These are phyloP conservation scores for Phorcus lineatus DNA, from an alignment of 2,888 invertebrate species.

Conservation along the genomic window DNA sequence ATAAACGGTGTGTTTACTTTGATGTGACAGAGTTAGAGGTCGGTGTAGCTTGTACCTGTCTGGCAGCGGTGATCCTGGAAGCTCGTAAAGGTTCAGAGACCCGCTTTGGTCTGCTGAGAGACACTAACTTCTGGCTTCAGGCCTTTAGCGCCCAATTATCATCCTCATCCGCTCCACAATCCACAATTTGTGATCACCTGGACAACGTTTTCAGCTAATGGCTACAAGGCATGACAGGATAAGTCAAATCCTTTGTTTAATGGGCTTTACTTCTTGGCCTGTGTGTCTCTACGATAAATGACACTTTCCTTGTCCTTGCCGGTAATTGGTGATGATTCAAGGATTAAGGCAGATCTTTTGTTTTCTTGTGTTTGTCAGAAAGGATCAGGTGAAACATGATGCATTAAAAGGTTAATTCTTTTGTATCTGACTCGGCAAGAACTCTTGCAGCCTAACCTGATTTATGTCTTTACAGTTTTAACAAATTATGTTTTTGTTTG, in stretches of 20 bases:
- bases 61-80: neutral
- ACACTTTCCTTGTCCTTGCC: constrained; percentile 5
- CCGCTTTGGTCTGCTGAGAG: neutral
- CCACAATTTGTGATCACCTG: constrained; percentile 24
- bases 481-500: no score
- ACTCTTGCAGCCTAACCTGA: no score
- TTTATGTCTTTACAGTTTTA: no score
- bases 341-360: constrained; percentile 10
- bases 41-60: neutral
- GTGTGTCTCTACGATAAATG: constrained; percentile 11
- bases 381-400: neutral
- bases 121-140: constrained; percentile 1
- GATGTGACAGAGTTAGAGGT: neutral
- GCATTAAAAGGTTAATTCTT: constrained; percentile 10
- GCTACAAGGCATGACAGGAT: constrained; percentile 16
- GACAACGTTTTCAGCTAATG: constrained; percentile 22
- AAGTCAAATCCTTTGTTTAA: constrained; percentile 24
- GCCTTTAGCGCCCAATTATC: constrained; percentile 6
- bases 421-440: neutral
- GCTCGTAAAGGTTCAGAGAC: neutral
- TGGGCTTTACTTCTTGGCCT: constrained; percentile 11
- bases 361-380: neutral
- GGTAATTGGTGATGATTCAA: constrained; percentile 19
- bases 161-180: constrained; percentile 3
- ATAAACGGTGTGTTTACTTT: constrained; percentile 18